Conservation (phyloP, 2,888 invertebrate genomes). For the Campoletis raptor region DNA sequence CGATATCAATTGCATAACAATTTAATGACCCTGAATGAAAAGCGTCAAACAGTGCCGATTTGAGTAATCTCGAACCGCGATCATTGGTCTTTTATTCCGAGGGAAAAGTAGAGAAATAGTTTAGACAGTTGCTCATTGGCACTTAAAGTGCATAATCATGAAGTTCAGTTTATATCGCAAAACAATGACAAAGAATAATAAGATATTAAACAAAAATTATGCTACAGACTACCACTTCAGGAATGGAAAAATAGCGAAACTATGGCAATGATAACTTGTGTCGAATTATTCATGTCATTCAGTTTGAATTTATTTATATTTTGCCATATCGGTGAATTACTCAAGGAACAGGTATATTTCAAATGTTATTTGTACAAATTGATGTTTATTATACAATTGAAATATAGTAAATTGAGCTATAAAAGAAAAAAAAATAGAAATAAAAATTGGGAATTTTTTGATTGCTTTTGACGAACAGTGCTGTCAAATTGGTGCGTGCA, state of each 20-base stretch:
- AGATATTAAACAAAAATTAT: slow-evolving; percentile 31
- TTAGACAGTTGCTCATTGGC: slow-evolving; percentile 15
- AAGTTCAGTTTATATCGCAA: neutral
- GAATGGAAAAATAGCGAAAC: slow-evolving; percentile 54
- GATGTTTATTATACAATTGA: no score
- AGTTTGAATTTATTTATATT: slow-evolving; percentile 62
- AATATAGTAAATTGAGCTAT: no score
- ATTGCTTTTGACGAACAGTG: slow-evolving; percentile 41
- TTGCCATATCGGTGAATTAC: slow-evolving; percentile 74
- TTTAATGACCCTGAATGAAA: neutral
- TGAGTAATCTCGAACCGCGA: neutral
- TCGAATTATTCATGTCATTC: slow-evolving; percentile 48
- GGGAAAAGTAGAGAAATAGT: neutral
- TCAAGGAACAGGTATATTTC: slow-evolving; percentile 75
- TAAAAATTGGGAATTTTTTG: neutral
- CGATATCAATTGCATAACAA: neutral
- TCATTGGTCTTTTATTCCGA: neutral
- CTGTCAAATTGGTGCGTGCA: slow-evolving; percentile 50
- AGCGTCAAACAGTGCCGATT: slow-evolving; percentile 18
- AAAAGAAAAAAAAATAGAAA: neutral
- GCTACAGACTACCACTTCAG: slow-evolving; percentile 9
- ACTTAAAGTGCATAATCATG: slow-evolving; percentile 7
- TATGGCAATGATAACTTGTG: slow-evolving; percentile 55
- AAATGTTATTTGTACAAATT: neutral
- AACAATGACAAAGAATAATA: neutral